Conservation (phyloP, 2,888 invertebrate species). For the Electrophaes corylata region DNA sequence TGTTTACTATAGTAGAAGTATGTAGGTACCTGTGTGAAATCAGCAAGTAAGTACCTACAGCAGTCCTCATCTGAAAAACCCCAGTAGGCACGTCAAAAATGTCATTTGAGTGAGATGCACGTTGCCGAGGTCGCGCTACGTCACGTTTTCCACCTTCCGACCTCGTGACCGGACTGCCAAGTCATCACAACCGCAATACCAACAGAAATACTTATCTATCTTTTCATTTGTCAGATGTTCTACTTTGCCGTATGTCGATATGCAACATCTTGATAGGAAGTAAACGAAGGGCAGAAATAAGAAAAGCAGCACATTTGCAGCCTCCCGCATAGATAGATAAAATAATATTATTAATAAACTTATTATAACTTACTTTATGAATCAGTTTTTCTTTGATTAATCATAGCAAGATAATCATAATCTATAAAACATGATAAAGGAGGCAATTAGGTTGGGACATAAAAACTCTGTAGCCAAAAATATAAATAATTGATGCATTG, state of each 20-base stretch:
- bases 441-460: too few relatives aligned
- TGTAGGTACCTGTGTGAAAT: too few relatives aligned
- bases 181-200: conserved; percentile 11
- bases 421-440: too few relatives aligned
- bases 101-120: background rate
- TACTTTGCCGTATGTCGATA: background rate
- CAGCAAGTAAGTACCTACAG: background rate
- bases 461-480: too few relatives aligned
- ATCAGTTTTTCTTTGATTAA: too few relatives aligned
- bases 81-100: conserved; percentile 1
- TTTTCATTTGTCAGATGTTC: background rate
- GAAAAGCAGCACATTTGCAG: background rate
- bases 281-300: conserved; percentile 7
- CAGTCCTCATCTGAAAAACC: background rate
- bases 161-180: conserved; percentile 34
- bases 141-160: conserved; percentile 23
- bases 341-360: background rate
- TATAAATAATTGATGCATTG: too few relatives aligned
- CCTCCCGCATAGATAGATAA: background rate
- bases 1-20: too few relatives aligned
- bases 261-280: conserved; percentile 9
- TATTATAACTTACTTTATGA: too few relatives aligned
- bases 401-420: too few relatives aligned
- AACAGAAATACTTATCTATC: background rate
- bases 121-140: conserved; percentile 10